Percentiles rank a stretch among this genome's conserved stretches.
Conservation (phyloP, 2,888 invertebrate genomes). For the Pollenia angustigena region DNA sequence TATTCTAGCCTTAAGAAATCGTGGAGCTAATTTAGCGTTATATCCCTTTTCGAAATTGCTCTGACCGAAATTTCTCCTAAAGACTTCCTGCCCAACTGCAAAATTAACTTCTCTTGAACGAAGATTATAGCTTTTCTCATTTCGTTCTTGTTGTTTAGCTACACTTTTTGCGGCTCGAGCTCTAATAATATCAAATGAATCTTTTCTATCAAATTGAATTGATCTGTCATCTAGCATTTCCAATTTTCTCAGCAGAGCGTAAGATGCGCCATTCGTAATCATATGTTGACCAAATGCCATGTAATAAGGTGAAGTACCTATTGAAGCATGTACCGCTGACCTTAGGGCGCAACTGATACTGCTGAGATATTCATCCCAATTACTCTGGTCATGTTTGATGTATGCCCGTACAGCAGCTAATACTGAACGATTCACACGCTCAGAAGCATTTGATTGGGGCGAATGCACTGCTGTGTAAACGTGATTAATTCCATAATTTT, state of each 20-base stretch:
- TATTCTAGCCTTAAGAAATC: not conserved
- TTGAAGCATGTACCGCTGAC: slow-evolving; percentile 3
- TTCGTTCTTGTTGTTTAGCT: not conserved
- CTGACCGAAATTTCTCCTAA: not conserved
- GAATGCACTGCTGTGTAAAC: too few species aligned
- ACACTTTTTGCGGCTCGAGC: not conserved
- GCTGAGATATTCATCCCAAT: too few species aligned
- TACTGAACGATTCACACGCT: too few species aligned
- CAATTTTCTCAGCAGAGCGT: slow-evolving; percentile 11
- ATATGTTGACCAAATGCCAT: slow-evolving; percentile 9
- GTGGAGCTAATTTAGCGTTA: not conserved
- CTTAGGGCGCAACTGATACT: not conserved
- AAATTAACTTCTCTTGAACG: not conserved
- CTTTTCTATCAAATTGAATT: not conserved
- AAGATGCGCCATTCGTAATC: slow-evolving; percentile 12
- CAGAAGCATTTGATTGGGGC: too few species aligned
- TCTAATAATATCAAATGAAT: not conserved
- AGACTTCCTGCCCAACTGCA: not conserved
- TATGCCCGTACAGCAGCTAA: too few species aligned
- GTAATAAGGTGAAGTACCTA: slow-evolving; percentile 28
- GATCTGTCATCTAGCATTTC: slow-evolving; percentile 21
- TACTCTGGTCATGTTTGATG: too few species aligned
- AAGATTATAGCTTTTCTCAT: not conserved
- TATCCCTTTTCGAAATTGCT: not conserved
- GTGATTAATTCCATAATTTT: too few species aligned